Conservation (phyloP, 2,113 vertebrate genomes). For the Aepyceros melampus region DNA sequence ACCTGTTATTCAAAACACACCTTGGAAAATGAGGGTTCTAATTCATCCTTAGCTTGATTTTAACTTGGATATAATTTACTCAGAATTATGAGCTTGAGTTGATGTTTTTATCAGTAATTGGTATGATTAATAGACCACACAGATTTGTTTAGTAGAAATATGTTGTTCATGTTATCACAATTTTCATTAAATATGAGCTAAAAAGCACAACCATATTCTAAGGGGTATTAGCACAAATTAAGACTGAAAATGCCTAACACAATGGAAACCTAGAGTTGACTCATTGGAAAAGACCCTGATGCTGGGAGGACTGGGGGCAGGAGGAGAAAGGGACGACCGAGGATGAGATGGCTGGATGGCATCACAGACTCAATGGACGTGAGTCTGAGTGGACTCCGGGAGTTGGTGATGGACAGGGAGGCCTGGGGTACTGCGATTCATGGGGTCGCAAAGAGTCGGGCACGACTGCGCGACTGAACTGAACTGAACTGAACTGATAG, state of each 20-base stretch:
- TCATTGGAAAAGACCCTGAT: too few relatives aligned
- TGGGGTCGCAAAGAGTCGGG: too few relatives aligned
- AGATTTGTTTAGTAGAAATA: background rate
- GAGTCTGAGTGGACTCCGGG: too few relatives aligned
- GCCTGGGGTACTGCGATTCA: too few relatives aligned
- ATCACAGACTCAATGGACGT: too few relatives aligned
- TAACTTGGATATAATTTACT: background rate
- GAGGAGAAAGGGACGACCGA: too few relatives aligned
- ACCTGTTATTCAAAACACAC: conserved; percentile 11
- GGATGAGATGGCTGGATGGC: too few relatives aligned
- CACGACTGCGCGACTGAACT: too few relatives aligned
- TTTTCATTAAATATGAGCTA: background rate
- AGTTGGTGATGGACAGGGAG: too few relatives aligned
- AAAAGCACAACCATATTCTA: background rate
- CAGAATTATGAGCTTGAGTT: background rate
- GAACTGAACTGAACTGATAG: too few relatives aligned
- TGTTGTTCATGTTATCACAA: background rate
- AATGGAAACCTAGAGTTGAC: background rate
- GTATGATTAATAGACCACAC: background rate
- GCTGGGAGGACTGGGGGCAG: too few relatives aligned
- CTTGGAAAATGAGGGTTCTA: background rate
- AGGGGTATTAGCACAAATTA: background rate
- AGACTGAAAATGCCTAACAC: background rate
- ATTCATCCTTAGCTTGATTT: background rate
- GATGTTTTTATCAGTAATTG: background rate